A percentile compares a stretch with the other conserved stretches of the same genome.
Evolutionary conservation across 2,113 vertebrate species (phyloP).

Genomic region (Xiphias gladius): DNA sequence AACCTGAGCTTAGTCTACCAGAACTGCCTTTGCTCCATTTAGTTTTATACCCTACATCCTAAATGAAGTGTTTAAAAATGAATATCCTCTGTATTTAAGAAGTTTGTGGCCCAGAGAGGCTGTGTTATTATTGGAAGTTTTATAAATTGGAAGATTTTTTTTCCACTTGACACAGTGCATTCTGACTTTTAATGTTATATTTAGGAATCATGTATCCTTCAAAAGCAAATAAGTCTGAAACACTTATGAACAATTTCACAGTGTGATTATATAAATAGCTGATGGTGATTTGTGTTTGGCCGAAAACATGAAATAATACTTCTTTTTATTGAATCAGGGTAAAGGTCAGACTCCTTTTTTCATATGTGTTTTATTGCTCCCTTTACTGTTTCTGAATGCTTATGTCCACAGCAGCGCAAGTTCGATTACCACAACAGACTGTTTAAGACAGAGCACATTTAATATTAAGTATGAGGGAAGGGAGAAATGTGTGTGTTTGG

Average conservation of each 20-base stretch:
- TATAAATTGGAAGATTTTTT: conserved; percentile 16
- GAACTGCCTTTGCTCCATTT: background rate
- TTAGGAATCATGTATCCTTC: conserved; percentile 31
- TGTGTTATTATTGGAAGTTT: conserved; percentile 12
- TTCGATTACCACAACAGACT: background rate
- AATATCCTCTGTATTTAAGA: background rate
- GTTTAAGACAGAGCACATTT: background rate
- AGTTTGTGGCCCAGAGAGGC: background rate
- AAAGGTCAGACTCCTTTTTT: conserved; percentile 64
- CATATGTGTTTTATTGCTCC: conserved; percentile 6
- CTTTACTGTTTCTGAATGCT: background rate
- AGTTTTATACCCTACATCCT: background rate
- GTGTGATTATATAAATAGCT: conserved; percentile 19
- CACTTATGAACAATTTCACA: conserved; percentile 41
- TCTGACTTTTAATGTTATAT: conserved; percentile 51
- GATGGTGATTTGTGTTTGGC: conserved; percentile 34
- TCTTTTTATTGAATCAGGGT: conserved; percentile 20
- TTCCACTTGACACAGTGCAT: conserved; percentile 18
- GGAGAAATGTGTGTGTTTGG: background rate
- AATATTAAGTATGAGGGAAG: background rate
- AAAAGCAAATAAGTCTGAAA: conserved; percentile 46
- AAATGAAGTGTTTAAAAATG: background rate
- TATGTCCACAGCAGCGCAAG: background rate
- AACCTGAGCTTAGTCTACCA: background rate
- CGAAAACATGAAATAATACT: background rate